Evolutionary conservation across 2,888 invertebrate species (phyloP).

Genomic region (Toxonevra muliebris): DNA sequence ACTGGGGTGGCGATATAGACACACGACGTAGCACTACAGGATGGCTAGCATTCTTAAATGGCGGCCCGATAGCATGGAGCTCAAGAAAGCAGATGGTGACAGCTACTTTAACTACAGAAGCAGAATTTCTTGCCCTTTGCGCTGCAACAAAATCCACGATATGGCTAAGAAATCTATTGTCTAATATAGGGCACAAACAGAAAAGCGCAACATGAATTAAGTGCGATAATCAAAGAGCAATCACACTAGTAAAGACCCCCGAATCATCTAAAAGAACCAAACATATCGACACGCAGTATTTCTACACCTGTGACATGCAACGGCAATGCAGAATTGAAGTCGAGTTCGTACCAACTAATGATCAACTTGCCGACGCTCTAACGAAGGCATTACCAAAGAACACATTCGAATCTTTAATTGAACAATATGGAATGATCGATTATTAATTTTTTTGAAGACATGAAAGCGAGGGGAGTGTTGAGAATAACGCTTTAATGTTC

Average conservation of each 20-base stretch:
- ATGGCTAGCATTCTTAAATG: conserved; percentile 21
- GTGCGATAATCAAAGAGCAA: conserved; percentile 39
- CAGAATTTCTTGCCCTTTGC: conserved; percentile 15
- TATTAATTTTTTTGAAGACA: conserved; percentile 17
- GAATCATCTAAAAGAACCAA: conserved; percentile 28
- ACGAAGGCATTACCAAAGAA: conserved; percentile 24
- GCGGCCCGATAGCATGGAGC: conserved; percentile 29
- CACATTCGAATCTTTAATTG: conserved; percentile 12
- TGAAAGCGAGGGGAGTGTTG: conserved; percentile 32
- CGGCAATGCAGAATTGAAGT: conserved; percentile 29
- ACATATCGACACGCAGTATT: conserved; percentile 32
- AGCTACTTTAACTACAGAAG: conserved; percentile 21
- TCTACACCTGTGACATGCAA: conserved; percentile 28
- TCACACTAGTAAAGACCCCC: conserved; percentile 29
- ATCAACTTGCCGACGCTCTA: conserved; percentile 28
- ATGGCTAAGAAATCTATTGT: conserved; percentile 12
- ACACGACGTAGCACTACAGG: conserved; percentile 25
- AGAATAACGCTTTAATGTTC: conserved; percentile 21
- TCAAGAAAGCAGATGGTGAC: conserved; percentile 31
- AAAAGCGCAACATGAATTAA: conserved; percentile 10
- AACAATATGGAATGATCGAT: conserved; percentile 19
- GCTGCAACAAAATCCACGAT: conserved; percentile 13
- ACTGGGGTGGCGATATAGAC: conserved; percentile 28
- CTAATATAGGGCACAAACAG: conserved; percentile 11
- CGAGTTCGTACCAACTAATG: conserved; percentile 16